Conservation (phyloP, 2,113 vertebrate genomes). For the Proterorhinus semilunaris region DNA sequence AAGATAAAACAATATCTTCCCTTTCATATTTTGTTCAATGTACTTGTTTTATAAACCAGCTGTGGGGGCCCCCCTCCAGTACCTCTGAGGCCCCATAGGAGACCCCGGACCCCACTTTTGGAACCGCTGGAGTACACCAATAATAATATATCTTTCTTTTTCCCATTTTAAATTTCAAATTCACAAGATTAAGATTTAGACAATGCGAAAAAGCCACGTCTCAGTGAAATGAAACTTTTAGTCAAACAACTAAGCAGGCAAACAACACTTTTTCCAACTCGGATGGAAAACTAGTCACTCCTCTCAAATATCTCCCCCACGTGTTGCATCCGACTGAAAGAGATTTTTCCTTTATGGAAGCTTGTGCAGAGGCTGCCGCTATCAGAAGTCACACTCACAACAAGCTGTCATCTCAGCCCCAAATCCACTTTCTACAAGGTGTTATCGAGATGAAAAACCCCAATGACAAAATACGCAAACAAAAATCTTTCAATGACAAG, state of each 20-base stretch:
- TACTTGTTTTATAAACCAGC: too few relatives aligned
- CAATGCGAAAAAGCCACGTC: too few relatives aligned
- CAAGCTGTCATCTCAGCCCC: constrained; percentile 26
- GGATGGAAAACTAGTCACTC: constrained; percentile 11
- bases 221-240: neutral
- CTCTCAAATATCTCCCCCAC: constrained; percentile 18
- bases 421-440: constrained; percentile 42
- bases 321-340: constrained; percentile 27
- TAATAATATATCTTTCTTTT: too few relatives aligned
- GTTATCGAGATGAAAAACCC: constrained; percentile 39
- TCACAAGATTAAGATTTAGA: too few relatives aligned
- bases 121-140: too few relatives aligned
- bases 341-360: constrained; percentile 20
- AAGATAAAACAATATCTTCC: too few relatives aligned
- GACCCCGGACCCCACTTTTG: too few relatives aligned
- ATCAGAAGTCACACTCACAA: constrained; percentile 27
- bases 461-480: constrained; percentile 5
- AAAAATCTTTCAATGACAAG: neutral
- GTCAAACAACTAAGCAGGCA: neutral
- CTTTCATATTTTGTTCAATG: too few relatives aligned
- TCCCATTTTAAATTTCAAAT: too few relatives aligned
- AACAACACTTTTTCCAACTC: neutral
- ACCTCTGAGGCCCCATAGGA: too few relatives aligned
- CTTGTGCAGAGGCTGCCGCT: constrained; percentile 21
- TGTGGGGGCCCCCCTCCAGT: too few relatives aligned